Evolutionary conservation across 2,888 invertebrate species (phyloP), one percentile per base, ranked within the genome.

Genomic region (Taphrorychus bicolor): DNA sequence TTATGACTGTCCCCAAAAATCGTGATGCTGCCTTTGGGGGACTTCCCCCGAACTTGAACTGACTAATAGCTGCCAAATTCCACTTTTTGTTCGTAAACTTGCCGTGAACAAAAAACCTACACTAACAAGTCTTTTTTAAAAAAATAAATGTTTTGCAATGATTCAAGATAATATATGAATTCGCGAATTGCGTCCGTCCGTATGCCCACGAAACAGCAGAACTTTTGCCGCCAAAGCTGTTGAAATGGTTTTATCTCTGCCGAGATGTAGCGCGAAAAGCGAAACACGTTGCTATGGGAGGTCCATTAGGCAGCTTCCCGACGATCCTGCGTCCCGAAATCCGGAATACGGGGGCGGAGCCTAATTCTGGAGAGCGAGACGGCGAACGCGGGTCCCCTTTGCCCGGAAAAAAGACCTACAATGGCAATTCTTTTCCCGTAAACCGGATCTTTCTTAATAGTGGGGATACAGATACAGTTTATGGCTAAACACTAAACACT

Each of bases 1-100:
- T 82, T 82, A 75, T 82, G 82, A 72, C 79, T 81, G 74, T 82
- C 82, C 74, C 82, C 82, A 76, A 82, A 82, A 81, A 82, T 82
- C 82, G 82, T 82, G 82, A 79, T 81, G 81, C 78, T 76, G 77
- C 70, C 74, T 74, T 71, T 76, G 80, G 82, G 81, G 81, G 75
- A 74, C 72, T n/a, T 49, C 45, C 69, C 69, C 69, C 58, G 41
- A 59, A 4, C 53, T 45, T 16, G 5, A n/a, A 32, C 32, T 32
- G 11, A 32, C 32, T 32, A 32, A 32, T 11, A 7, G 7, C 32
- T 3, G 9, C 32, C 32, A 32, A 7, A 7, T 32, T 32, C 32
- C 11, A 32, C 32, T 7, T 32, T 32, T 32, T 32, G 4, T 19
- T 17, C 18, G 21, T 19, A n/a, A n/a, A n/a, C n/a, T n/a, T n/a